Evolutionary conservation across 2,113 vertebrate species (phyloP).

Genomic region (Pollimyrus isidori): DNA sequence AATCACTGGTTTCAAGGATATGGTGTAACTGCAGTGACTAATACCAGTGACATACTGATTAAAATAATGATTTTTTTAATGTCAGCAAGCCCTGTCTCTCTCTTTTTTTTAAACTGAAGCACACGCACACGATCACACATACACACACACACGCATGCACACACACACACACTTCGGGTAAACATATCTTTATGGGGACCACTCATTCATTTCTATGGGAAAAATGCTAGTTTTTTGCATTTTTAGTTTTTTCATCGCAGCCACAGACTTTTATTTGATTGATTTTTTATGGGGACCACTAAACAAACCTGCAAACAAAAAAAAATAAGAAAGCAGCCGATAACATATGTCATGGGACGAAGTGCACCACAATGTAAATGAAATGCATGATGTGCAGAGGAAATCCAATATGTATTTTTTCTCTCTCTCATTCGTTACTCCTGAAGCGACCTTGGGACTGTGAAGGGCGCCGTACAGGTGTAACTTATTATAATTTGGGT

Average conservation of each 20-base stretch:
- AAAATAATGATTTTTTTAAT: background rate
- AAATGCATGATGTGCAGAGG: background rate
- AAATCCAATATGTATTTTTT: background rate
- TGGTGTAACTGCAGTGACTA: background rate
- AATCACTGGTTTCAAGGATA: background rate
- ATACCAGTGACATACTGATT: background rate
- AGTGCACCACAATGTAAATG: background rate
- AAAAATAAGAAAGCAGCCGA: background rate
- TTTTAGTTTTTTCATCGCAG: too few species aligned
- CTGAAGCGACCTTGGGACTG: too few species aligned
- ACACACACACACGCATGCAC: too few species aligned
- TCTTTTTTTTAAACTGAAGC: background rate
- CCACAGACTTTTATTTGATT: too few species aligned
- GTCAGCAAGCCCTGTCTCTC: background rate
- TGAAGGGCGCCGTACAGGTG: too few species aligned
- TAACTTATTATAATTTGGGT: too few species aligned
- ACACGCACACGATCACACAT: too few species aligned
- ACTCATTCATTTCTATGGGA: too few species aligned
- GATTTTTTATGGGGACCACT: too few species aligned
- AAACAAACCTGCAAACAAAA: background rate
- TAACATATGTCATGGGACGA: background rate
- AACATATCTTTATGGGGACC: too few species aligned
- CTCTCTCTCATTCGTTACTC: background rate
- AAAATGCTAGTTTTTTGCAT: too few species aligned
- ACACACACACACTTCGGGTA: too few species aligned